Conservation (phyloP, 2,888 invertebrate species). For the Oligia strigilis region DNA sequence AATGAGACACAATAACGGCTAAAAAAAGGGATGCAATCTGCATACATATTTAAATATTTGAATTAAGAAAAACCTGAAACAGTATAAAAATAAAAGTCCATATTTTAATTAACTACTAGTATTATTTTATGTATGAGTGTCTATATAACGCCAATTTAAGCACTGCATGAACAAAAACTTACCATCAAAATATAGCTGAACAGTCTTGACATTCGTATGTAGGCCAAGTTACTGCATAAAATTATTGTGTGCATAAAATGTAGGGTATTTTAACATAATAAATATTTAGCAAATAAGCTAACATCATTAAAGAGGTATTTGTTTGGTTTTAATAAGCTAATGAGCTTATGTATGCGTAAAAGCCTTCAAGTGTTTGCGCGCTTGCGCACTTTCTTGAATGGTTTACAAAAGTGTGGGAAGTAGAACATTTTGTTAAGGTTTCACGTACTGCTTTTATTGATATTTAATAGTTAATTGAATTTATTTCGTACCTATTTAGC, state of each 20-base stretch:
- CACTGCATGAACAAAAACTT: not conserved
- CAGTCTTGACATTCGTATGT: not conserved
- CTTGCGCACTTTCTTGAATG: slow-evolving; percentile 36
- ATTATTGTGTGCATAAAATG: slow-evolving; percentile 2
- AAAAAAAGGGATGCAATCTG: no score
- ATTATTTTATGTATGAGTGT: not conserved
- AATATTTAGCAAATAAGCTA: slow-evolving; percentile 34
- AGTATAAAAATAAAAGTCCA: no score
- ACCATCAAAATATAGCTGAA: not conserved
- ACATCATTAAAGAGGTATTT: slow-evolving; percentile 47
- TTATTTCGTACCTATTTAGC: not conserved
- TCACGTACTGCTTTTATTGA: not conserved
- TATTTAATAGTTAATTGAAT: not conserved
- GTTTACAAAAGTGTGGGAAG: slow-evolving; percentile 38
- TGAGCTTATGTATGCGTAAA: slow-evolving; percentile 44
- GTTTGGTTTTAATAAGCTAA: slow-evolving; percentile 48
- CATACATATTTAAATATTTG: no score
- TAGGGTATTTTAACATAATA: slow-evolving; percentile 22
- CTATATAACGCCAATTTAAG: not conserved
- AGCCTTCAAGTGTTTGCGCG: slow-evolving; percentile 29
- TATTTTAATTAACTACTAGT: no score
- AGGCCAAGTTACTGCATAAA: slow-evolving; percentile 6
- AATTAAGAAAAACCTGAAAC: no score
- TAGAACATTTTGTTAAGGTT: not conserved
- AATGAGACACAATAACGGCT: no score